Conservation (phyloP, 2,113 vertebrate species). For the Oxyura jamaicensis region DNA sequence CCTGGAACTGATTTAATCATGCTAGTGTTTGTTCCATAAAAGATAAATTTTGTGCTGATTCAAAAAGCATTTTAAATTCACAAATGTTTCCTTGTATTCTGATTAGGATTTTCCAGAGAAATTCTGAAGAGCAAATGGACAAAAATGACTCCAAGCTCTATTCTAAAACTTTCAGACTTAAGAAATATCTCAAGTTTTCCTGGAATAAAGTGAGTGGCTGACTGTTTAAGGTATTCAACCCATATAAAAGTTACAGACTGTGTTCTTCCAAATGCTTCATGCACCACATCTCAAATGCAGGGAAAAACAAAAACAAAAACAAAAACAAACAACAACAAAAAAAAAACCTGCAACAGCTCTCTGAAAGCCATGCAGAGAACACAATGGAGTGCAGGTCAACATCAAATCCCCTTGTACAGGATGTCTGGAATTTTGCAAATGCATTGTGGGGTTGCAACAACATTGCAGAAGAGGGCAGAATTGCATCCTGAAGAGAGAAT, state of each 20-base stretch:
- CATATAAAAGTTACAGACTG: neutral
- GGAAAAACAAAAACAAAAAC: too few species aligned
- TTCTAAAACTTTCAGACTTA: neutral
- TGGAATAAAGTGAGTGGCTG: fast-evolving
- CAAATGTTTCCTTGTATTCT: neutral
- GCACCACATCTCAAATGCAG: neutral
- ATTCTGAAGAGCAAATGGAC: neutral
- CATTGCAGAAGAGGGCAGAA: neutral
- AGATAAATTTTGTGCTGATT: neutral
- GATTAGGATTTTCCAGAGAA: neutral
- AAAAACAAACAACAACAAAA: neutral
- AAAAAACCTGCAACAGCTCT: neutral
- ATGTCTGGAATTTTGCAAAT: neutral
- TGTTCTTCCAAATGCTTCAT: neutral
- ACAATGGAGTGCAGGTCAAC: neutral
- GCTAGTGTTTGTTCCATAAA: neutral
- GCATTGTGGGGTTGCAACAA: fast-evolving
- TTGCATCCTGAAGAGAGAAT: neutral
- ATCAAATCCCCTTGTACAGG: neutral
- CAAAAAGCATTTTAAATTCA: neutral
- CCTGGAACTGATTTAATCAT: neutral
- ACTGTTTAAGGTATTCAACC: neutral
- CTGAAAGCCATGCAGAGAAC: neutral
- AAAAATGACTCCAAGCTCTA: neutral
- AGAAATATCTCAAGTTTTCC: neutral